Evolutionary conservation across 2,797 vertebrate genomes (phyloP).

Genomic region (Eulemur mongoz): DNA sequence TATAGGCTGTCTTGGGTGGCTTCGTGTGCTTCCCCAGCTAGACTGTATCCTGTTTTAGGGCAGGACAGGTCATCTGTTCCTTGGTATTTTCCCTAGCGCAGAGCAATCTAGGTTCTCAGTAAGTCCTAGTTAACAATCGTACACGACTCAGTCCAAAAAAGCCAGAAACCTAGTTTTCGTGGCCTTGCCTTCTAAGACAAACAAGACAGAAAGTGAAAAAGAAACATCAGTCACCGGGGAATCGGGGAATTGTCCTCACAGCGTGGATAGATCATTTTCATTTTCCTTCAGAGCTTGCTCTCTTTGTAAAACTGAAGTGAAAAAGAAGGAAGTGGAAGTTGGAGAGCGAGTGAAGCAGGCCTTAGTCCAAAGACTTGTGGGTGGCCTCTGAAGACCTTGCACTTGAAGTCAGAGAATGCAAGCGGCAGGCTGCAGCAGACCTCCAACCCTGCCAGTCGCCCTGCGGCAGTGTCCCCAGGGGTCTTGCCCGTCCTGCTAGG

Average conservation of each 20-base stretch:
- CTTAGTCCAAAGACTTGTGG: neutral
- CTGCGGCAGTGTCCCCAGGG: neutral
- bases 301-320: neutral
- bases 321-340: neutral
- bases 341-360: neutral
- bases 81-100: neutral
- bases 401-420: neutral
- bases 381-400: neutral
- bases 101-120: neutral
- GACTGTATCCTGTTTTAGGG: neutral
- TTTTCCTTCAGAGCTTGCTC: neutral
- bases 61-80: neutral
- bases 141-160: neutral
- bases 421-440: neutral
- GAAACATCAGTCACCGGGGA: neutral
- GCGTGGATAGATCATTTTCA: neutral
- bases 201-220: neutral
- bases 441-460: neutral
- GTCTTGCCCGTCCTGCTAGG: neutral
- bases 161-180: neutral
- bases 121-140: neutral
- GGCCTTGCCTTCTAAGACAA: neutral
- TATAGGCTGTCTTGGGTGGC: neutral
- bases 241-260: neutral
- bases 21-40: neutral